Evolutionary conservation across 1,140 invertebrate genomes (phyloP).

Genomic region (Orchestia grillus): DNA sequence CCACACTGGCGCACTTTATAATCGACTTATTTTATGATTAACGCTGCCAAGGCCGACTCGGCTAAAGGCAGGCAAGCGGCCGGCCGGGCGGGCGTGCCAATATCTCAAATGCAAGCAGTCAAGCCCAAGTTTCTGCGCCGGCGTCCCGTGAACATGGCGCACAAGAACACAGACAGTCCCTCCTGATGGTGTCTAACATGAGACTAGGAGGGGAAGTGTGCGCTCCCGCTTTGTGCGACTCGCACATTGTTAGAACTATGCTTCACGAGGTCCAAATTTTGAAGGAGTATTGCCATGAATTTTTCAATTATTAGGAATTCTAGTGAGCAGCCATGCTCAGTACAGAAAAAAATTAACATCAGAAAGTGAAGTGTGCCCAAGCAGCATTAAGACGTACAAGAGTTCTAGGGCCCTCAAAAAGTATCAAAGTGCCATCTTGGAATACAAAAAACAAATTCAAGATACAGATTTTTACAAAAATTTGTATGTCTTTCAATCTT

Average conservation of each 20-base stretch:
- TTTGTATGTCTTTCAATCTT: neutral
- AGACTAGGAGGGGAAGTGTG: neutral
- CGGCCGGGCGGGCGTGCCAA: too few relatives aligned
- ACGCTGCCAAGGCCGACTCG: conserved; percentile 40
- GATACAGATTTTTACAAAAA: too few relatives aligned
- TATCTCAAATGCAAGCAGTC: neutral
- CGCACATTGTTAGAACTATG: neutral
- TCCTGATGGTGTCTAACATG: neutral
- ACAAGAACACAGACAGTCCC: neutral
- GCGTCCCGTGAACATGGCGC: neutral
- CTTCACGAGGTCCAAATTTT: neutral
- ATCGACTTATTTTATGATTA: conserved; percentile 52
- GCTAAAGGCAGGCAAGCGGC: neutral
- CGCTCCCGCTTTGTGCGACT: neutral
- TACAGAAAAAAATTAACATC: neutral
- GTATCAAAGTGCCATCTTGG: too few relatives aligned
- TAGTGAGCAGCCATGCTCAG: neutral
- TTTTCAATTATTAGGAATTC: neutral
- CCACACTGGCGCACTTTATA: conserved; percentile 30
- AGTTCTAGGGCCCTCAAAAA: too few relatives aligned
- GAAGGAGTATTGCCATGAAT: neutral
- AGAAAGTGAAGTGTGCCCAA: neutral
- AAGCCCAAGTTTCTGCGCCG: neutral
- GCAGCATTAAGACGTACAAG: too few relatives aligned
- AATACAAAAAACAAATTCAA: too few relatives aligned